Evolutionary conservation across 2,888 invertebrate species (phyloP), one percentile per base, ranked within the genome.

Genomic region (Agrotis puta): DNA sequence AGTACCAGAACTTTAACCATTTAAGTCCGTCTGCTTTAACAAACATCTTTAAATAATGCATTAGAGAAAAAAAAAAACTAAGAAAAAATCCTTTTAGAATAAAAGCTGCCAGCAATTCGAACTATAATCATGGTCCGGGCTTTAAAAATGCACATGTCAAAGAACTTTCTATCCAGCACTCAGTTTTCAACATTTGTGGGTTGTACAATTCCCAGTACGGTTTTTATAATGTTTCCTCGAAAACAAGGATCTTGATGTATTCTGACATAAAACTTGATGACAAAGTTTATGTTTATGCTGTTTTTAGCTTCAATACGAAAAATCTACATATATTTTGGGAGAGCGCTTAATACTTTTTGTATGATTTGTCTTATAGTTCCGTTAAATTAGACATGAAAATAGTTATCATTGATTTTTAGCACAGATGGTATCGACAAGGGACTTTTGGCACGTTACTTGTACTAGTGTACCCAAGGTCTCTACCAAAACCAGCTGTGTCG

Each of bases 61-160:
- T 47, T 45, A 75, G 33, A 45, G 57, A 39, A 53, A 70, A 45
- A 66, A n/a, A 62, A 70, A 64, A 67, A 45, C 56, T 18, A 56
- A 45, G 54, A 45, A 33, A 33, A 33, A 51, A 57, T 76, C 50
- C 14, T 11, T 58, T 47, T 33, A 57, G 33, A 50, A 76, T 50
- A 51, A 67, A 57, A 67, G 33, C 24, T 51, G 33, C 27, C 57
- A 33, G 43, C 50, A 57, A 57, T 57, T 45, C 33, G 50, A 65
- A 22, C 48, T 7, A 27, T n/a, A 33, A 18, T 16, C 2, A 9
- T 13, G 20, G 39, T 13, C 53, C 14, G 20, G 16, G 24, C n/a
- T 47, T 39, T 72, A 76, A 67, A 74, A 57, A 50, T 20, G 45
- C 72, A 20, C 76, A 67, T 51, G 72, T 76, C 76, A 72, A 72